Conservation (phyloP, 2,113 vertebrate genomes). For the Asarcornis scutulata region DNA sequence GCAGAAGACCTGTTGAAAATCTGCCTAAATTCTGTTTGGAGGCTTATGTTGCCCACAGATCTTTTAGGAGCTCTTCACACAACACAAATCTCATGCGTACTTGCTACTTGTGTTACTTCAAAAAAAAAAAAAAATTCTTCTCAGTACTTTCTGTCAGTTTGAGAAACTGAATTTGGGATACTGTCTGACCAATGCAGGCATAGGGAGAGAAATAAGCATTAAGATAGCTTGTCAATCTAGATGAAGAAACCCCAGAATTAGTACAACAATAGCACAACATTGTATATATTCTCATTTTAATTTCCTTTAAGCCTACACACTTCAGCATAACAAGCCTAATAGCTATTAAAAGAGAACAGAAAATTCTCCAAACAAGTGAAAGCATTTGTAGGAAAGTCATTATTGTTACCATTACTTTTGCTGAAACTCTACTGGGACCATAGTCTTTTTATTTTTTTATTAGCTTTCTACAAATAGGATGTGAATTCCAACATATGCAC, state of each 20-base stretch:
- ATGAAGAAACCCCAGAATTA: neutral
- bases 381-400: constrained; percentile 50
- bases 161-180: neutral
- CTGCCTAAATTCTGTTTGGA: neutral
- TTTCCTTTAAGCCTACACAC: constrained; percentile 57
- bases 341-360: constrained; percentile 67
- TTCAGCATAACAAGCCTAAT: constrained; percentile 25
- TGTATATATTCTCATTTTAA: constrained; percentile 51
- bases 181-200: neutral
- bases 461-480: constrained; percentile 63
- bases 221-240: neutral
- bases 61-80: neutral
- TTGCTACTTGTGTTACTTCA: neutral
- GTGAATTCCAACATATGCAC: constrained; percentile 50
- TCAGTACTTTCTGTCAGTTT: neutral
- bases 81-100: neutral
- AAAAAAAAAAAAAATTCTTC: neutral
- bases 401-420: constrained; percentile 64
- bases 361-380: constrained; percentile 56
- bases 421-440: constrained; percentile 66
- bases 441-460: constrained; percentile 71
- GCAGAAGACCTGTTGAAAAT: neutral
- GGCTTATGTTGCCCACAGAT: neutral
- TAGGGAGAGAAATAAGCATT: neutral
- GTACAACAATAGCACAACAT: neutral